These are phyloP conservation scores for Capitulum mitella DNA, from an alignment of 2,888 invertebrate genomes.

Conservation along the genomic window DNA sequence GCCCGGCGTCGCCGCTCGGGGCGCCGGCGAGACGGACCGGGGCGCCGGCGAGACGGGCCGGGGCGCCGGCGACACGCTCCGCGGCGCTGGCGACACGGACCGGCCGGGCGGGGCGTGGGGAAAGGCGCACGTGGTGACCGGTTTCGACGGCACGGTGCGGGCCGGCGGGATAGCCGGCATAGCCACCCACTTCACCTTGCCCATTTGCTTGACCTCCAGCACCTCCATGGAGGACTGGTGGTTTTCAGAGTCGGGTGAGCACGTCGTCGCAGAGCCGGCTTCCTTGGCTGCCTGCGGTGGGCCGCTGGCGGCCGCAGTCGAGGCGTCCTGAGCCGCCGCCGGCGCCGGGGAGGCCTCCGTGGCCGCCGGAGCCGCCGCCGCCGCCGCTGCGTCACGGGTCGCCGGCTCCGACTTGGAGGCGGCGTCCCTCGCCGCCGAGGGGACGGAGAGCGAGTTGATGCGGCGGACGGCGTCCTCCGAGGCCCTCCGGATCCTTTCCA, in stretches of 20 bases:
- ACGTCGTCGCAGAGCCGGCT: too few relatives aligned
- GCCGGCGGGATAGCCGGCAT: neutral
- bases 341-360: too few relatives aligned
- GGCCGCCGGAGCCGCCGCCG: too few relatives aligned
- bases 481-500: neutral
- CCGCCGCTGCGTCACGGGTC: too few relatives aligned
- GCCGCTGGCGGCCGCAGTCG: too few relatives aligned
- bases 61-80: neutral
- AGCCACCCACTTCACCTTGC: conserved; percentile 11
- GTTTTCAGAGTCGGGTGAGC: neutral
- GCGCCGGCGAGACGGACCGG: neutral
- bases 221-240: neutral
- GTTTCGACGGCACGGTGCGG: neutral
- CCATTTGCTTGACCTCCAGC: neutral
- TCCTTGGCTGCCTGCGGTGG: too few relatives aligned
- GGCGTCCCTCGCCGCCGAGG: neutral
- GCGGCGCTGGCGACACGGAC: too few relatives aligned
- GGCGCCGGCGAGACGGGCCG: neutral
- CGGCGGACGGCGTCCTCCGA: neutral
- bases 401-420: too few relatives aligned
- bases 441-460: neutral
- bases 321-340: too few relatives aligned
- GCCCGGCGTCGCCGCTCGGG: neutral
- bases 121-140: neutral
- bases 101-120: neutral